Evolutionary conservation across 53 echinoderm and acorn worm species (phyloP).

Genomic region (Crossaster papposus): DNA sequence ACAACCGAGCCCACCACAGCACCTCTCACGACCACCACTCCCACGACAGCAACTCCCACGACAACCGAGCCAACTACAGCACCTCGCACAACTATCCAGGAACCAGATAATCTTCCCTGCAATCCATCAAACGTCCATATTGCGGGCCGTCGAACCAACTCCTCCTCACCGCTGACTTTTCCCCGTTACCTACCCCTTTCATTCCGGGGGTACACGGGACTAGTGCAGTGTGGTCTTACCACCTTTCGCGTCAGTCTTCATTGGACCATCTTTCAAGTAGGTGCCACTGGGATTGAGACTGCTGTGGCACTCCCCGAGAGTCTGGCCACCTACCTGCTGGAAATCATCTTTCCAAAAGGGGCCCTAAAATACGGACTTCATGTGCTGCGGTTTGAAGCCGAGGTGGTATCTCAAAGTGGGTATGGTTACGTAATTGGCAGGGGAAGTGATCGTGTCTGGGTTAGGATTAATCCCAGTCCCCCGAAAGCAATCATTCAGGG

Average conservation of each 20-base stretch:
- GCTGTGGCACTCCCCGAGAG: slow-evolving; percentile 2
- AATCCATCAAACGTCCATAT: slow-evolving; percentile 22
- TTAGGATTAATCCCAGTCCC: slow-evolving; percentile 37
- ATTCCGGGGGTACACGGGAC: slow-evolving; percentile 4
- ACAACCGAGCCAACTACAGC: neutral
- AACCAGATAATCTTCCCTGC: slow-evolving; percentile 20
- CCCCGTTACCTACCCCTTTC: slow-evolving; percentile 20
- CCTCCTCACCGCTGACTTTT: slow-evolving; percentile 14
- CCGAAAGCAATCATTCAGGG: slow-evolving; percentile 48
- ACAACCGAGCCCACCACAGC: too few relatives aligned
- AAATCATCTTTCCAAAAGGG: slow-evolving; percentile 26
- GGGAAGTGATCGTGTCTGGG: slow-evolving; percentile 49
- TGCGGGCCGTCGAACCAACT: slow-evolving; percentile 18
- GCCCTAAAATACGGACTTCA: slow-evolving; percentile 38
- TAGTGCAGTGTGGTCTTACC: slow-evolving; percentile 1
- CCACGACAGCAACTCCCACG: too few relatives aligned
- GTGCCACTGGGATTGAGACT: neutral
- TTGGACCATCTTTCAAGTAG: slow-evolving; percentile 12
- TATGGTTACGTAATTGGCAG: slow-evolving; percentile 1
- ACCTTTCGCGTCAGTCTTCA: neutral
- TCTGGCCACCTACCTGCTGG: slow-evolving; percentile 14
- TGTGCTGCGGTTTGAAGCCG: slow-evolving; percentile 36
- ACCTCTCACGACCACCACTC: too few relatives aligned
- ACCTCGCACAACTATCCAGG: neutral
- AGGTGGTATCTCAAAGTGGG: slow-evolving; percentile 4